Conservation (phyloP, 2,888 invertebrate species). For the Miltochrista miniata region DNA sequence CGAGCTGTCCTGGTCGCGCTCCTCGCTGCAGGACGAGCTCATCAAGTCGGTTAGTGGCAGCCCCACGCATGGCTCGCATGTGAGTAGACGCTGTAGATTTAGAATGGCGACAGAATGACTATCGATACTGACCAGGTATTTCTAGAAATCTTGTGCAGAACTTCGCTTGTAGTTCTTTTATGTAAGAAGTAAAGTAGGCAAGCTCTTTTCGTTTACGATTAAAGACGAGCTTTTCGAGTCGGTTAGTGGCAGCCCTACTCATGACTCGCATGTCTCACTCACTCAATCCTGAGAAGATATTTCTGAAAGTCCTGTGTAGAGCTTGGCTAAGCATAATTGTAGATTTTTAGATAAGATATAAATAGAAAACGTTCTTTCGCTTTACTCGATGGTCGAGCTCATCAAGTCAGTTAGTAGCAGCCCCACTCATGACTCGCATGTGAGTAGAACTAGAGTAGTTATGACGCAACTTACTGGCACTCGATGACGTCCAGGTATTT, state of each 20-base stretch:
- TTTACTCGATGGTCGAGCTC: constrained; percentile 87
- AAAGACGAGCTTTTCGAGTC: constrained; percentile 87
- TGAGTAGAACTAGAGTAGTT: too few species aligned
- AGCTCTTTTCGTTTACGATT: too few species aligned
- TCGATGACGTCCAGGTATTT: too few species aligned
- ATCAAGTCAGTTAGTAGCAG: constrained; percentile 85
- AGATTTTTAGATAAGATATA: too few species aligned
- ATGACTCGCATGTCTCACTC: constrained; percentile 63
- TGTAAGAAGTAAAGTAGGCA: too few species aligned
- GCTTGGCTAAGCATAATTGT: background rate
- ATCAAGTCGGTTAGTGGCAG: constrained; percentile 85
- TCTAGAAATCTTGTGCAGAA: background rate
- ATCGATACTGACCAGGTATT: constrained; percentile 1
- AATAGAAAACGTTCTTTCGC: too few species aligned
- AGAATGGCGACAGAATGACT: background rate
- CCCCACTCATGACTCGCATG: constrained; percentile 64
- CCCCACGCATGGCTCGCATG: constrained; percentile 70
- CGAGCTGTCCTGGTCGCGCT: constrained; percentile 85
- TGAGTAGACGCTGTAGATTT: constrained; percentile 55
- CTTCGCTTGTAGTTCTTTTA: background rate
- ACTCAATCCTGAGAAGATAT: background rate
- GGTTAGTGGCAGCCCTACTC: constrained; percentile 81
- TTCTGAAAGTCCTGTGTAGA: background rate
- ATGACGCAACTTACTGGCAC: background rate
- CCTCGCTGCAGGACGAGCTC: constrained; percentile 87